These are phyloP conservation scores for Eretmocerus hayati DNA, from an alignment of 2,888 invertebrate species.

Conservation along the genomic window DNA sequence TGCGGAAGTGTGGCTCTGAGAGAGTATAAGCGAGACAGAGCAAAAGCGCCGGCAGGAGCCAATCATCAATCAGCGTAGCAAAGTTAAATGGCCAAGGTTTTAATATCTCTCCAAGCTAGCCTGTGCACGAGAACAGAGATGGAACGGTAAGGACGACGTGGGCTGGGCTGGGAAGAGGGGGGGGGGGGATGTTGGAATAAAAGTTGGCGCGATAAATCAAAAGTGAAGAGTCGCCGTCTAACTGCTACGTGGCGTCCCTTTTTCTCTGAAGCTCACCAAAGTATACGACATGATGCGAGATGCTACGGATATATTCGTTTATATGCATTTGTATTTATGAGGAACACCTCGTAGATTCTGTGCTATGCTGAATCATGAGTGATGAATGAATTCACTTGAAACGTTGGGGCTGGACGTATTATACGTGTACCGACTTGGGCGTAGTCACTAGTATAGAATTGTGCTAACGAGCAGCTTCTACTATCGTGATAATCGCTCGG, in stretches of 20 bases:
- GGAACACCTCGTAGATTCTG: too few relatives aligned
- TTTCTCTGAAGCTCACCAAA: too few relatives aligned
- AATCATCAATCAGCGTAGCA: constrained; percentile 44
- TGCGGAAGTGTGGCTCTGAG: neutral
- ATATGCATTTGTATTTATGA: too few relatives aligned
- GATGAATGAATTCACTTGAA: constrained; percentile 41
- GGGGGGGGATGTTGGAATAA: constrained; percentile 36
- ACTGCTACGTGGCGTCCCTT: constrained; percentile 15
- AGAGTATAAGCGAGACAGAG: too few relatives aligned
- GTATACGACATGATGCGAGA: too few relatives aligned
- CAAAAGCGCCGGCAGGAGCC: constrained; percentile 28
- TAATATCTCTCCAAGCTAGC: constrained; percentile 38
- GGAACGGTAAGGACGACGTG: neutral
- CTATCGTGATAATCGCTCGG: too few relatives aligned
- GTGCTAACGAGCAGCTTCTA: too few relatives aligned
- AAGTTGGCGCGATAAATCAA: constrained; percentile 47
- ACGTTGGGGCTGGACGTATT: neutral
- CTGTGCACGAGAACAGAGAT: neutral
- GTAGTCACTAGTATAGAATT: too few relatives aligned
- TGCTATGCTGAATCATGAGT: too few relatives aligned
- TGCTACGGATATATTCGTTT: too few relatives aligned
- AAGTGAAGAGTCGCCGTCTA: constrained; percentile 45
- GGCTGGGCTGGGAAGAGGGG: neutral
- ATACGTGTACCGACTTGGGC: constrained; percentile 5
- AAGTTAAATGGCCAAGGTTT: constrained; percentile 45